Base-by-base conservation (phyloP, 2,888 invertebrate genomes). In the Lasioglossum malachurum region DNA sequence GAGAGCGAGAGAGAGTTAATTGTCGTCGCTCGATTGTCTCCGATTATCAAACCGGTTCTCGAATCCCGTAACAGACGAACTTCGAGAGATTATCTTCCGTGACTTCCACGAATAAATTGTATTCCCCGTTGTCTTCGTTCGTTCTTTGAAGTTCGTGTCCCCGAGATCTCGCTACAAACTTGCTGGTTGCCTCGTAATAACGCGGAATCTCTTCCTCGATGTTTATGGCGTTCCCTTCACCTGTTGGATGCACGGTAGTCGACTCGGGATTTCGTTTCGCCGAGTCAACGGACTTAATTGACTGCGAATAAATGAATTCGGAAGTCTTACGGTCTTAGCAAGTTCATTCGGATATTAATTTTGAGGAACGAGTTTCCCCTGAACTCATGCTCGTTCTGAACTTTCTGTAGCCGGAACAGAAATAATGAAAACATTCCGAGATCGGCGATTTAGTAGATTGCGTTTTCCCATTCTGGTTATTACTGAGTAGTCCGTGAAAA, bases 31-130 rank as follows among this genome's bases (percentile, higher is more conserved):
- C 74, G 77, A 86, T 84, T 86, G 79, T 73, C 67, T 73, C 38
- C 8, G 73, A 79, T 79, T 74, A 79, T 84, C 76, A 79, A 79
- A 85, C 57, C 79, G 35, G 85, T 80, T 76, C 80, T 80, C n/a
- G 82, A 78, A 31, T 69, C 77, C 41, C 64, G 49, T 19, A 31
- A 46, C 67, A n/a, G 38, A 44, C 41, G 35, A 73, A 72, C 41
- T 64, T 31, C 23, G 31, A 46, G 12, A 31, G 75, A 60, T 41
- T 44, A 31, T 67, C 67, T 49, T 67, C 31, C 67, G 31, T 35
- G 77, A 31, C 67, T 67, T 16, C n/a, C 46, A 44, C 31, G n/a
- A 67, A 44, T 46, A 60, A 60, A 16, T 46, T 46, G 16, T 46
- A 16, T 46, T 46, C 16, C 46, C 4, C 60, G 60, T 60, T 60